Evolutionary conservation across 1,140 invertebrate genomes (phyloP), one percentile per base, ranked within the genome.

Genomic region (Vanessa atalanta): DNA sequence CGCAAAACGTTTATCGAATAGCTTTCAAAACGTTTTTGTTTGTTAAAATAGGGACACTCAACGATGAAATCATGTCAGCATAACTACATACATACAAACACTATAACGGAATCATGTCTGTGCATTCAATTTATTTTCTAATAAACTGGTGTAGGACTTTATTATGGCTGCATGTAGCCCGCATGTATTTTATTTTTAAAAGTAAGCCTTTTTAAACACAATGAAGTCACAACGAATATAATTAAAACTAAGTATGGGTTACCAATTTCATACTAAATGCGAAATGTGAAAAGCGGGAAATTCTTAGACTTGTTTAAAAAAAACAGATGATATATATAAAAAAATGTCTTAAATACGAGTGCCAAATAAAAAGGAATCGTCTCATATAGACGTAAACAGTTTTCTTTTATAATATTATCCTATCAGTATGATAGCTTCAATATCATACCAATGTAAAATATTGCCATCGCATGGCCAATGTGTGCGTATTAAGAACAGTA

Each of bases 21-120:
- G 67, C 68, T 67, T 68, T 74, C 66, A 74, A 65, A 70, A 69
- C 50, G 60, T 69, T 63, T 61, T 73, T 69, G 66, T 69, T 70
- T 67, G 57, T 72, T 47, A 68, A 76, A 72, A 64, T 64, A 11
- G 65, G 26, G 43, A 43, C 66, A 69, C 66, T 69, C 47, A 8
- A 1, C 14, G 14, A 61, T 26, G 26, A 61, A 61, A 37, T 14
- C 48, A 51, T 51, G 48, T 51, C 26, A 61, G 57, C 43, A 57
- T n/a, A 60, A 26, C 57, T 26, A 26, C 31, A 37, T 37, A 20
- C 11, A 57, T 57, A 23, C 20, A 23, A 13, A 11, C 23, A 57
- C 12, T 55, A 23, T 12, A 57, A 57, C 53, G 13, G 37, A 43
- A 43, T 43, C 9, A 43, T 43, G 37, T 43, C 37, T 43, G 37